A percentile compares a stretch with the other conserved stretches of the same genome.
Evolutionary conservation across 2,888 invertebrate species (phyloP).

Genomic region (Psococerastis gibbosa): DNA sequence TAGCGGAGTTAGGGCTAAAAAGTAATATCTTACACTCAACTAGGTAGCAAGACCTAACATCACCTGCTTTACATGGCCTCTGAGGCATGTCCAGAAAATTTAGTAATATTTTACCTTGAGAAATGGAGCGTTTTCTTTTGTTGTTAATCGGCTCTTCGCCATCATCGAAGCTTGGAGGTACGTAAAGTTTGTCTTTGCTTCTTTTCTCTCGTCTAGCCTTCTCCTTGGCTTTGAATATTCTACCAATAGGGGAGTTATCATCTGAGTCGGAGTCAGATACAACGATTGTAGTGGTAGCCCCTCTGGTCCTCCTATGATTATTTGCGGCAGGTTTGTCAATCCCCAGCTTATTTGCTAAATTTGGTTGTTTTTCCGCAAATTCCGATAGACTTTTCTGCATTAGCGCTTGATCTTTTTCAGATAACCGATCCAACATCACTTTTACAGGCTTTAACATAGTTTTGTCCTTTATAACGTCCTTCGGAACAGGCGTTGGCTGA

Average conservation of each 20-base stretch:
- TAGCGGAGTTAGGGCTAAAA: no score
- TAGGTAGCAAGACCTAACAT: no score
- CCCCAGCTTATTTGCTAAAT: constrained; percentile 36
- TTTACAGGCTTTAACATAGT: background rate
- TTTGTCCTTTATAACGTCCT: no score
- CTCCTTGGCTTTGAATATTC: constrained; percentile 26
- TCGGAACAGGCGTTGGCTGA: no score
- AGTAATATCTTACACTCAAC: no score
- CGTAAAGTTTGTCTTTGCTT: constrained; percentile 20
- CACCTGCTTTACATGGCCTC: no score
- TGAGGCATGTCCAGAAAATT: no score
- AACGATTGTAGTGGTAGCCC: constrained; percentile 15
- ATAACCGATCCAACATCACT: constrained; percentile 1
- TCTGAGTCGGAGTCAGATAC: constrained; percentile 34
- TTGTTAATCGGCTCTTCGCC: constrained; percentile 21
- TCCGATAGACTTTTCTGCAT: constrained; percentile 45
- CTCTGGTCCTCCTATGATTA: constrained; percentile 15
- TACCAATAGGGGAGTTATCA: constrained; percentile 15
- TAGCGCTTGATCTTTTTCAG: constrained; percentile 32
- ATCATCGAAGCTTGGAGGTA: background rate
- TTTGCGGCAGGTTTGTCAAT: constrained; percentile 20
- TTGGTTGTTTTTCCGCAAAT: constrained; percentile 40
- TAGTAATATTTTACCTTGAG: no score
- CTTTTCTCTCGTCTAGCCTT: constrained; percentile 28
- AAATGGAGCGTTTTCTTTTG: no score